phyloP scores from a whole-genome alignment of 2,888 invertebrate species.

The Nycteola revayana region DNA sequence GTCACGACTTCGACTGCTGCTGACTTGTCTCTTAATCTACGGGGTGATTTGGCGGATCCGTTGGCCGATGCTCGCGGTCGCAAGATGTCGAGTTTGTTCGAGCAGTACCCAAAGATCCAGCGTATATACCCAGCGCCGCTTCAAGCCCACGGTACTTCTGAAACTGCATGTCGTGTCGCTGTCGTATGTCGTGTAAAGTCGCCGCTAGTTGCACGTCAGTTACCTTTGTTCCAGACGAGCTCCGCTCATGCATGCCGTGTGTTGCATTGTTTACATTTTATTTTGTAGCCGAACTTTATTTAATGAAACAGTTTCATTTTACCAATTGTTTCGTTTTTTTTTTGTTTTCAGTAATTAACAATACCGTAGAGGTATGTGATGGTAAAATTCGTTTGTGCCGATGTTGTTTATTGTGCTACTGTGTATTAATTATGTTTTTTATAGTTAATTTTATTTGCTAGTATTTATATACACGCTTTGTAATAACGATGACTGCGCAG shows the following conservation, averaged over 20 bases:
- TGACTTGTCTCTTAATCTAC: slow-evolving; percentile 69
- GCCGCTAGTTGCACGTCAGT: slow-evolving; percentile 60
- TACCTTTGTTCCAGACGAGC: slow-evolving; percentile 54
- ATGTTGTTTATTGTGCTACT: slow-evolving; percentile 7
- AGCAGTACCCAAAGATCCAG: slow-evolving; percentile 88
- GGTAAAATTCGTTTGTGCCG: slow-evolving; percentile 31
- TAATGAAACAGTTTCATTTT: slow-evolving; percentile 38
- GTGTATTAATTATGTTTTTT: too few relatives aligned
- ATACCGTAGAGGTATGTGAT: slow-evolving; percentile 20
- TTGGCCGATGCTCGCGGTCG: slow-evolving; percentile 69
- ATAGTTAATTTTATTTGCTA: too few relatives aligned
- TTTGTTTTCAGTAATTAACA: slow-evolving; percentile 42
- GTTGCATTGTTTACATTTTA: slow-evolving; percentile 57
- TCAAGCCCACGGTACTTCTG: slow-evolving; percentile 71
- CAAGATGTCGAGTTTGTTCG: slow-evolving; percentile 87
- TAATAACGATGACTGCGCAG: too few relatives aligned
- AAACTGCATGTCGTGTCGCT: slow-evolving; percentile 58
- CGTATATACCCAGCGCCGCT: slow-evolving; percentile 88
- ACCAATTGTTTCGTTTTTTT: slow-evolving; percentile 32
- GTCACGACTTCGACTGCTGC: slow-evolving; percentile 48
- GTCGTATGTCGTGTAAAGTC: slow-evolving; percentile 47
- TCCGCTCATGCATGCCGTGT: slow-evolving; percentile 67
- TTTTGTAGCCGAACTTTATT: slow-evolving; percentile 48
- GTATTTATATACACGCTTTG: too few relatives aligned
- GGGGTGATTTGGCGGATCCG: slow-evolving; percentile 64